A percentile compares a stretch with the other conserved stretches of the same genome.
phyloP scores from a whole-genome alignment of 2,797 vertebrate species.

The Tarsius wallacei region DNA sequence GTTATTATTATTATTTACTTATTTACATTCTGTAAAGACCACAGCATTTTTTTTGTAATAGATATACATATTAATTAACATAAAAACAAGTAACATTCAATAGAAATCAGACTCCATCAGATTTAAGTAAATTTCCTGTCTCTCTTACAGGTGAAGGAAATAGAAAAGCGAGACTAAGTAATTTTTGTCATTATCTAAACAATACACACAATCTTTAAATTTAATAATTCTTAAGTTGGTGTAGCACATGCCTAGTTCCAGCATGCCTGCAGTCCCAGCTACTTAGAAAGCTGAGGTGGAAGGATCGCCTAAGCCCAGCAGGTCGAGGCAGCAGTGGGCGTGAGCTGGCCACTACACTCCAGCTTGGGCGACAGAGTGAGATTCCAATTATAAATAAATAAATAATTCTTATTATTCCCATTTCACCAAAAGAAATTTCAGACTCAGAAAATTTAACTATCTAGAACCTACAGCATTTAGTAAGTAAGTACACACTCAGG shows the following conservation, averaged over 20 bases:
- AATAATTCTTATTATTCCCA: background rate
- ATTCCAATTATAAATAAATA: too few relatives aligned
- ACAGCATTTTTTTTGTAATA: background rate
- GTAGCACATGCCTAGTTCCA: too few relatives aligned
- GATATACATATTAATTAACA: background rate
- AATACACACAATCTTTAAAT: background rate
- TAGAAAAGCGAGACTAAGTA: background rate
- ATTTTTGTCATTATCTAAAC: conserved; percentile 11
- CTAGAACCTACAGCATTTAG: background rate
- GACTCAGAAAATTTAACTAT: background rate
- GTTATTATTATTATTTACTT: background rate
- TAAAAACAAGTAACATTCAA: background rate
- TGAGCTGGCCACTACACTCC: too few relatives aligned
- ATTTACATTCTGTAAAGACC: background rate
- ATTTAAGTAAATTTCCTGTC: background rate
- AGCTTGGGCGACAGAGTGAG: too few relatives aligned
- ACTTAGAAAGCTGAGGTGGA: too few relatives aligned
- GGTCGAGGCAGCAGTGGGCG: too few relatives aligned
- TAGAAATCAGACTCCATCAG: conserved; percentile 28
- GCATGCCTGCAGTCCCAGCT: too few relatives aligned
- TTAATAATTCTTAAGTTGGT: background rate
- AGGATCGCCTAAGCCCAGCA: too few relatives aligned
- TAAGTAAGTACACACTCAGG: background rate
- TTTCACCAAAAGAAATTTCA: background rate
- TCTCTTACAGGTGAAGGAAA: background rate